Conservation (phyloP, 2,888 invertebrate genomes). For the Phytoseiulus persimilis region DNA sequence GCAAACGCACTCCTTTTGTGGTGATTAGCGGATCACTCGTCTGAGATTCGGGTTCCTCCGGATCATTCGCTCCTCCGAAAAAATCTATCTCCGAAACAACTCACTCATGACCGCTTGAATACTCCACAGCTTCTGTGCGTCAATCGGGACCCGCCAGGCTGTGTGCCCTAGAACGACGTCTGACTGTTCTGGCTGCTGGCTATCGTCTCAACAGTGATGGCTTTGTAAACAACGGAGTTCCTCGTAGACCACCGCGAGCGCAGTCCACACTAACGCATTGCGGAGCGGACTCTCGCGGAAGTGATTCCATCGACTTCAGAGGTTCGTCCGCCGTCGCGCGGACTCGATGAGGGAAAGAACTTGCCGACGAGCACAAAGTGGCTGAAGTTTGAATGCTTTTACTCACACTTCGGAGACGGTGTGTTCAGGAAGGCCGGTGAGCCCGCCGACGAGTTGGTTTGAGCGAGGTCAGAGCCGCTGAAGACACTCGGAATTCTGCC, state of each 20-base stretch:
- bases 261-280: neutral
- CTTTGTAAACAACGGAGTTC: neutral
- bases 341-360: neutral
- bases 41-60: neutral
- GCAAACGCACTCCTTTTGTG: neutral
- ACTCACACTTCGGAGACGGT: too few species aligned
- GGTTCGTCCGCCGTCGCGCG: neutral
- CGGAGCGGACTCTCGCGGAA: neutral
- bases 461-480: neutral
- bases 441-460: too few species aligned
- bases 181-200: neutral
- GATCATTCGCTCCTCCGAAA: too few species aligned
- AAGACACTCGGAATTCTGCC: neutral
- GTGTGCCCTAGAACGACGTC: neutral
- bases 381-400: too few species aligned
- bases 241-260: neutral
- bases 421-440: too few species aligned
- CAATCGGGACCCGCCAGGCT: neutral
- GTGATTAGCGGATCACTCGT: neutral
- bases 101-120: slow-evolving; percentile 24
- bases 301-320: neutral
- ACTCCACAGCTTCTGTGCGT: neutral
- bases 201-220: neutral
- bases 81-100: too few species aligned
- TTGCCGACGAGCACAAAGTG: neutral